Conservation (phyloP, 2,113 vertebrate species). For the Laterallus jamaicensis region DNA sequence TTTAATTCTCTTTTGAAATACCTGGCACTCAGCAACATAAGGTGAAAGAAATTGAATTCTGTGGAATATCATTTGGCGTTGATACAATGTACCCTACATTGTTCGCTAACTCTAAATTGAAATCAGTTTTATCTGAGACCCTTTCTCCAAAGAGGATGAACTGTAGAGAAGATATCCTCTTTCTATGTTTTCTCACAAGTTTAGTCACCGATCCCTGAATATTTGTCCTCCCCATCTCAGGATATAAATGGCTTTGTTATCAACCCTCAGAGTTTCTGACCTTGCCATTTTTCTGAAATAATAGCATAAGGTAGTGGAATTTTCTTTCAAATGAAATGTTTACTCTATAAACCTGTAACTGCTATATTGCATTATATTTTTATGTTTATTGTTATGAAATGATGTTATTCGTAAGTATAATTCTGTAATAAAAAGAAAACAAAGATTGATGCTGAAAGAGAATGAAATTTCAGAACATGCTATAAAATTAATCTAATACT, state of each 20-base stretch:
- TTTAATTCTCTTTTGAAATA: conserved; percentile 22
- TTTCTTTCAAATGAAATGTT: conserved; percentile 68
- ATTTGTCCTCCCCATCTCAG: background rate
- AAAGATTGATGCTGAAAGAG: conserved; percentile 65
- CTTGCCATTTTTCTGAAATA: conserved; percentile 37
- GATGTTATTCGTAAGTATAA: conserved; percentile 68
- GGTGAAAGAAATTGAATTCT: conserved; percentile 13
- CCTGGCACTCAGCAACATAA: background rate
- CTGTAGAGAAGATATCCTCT: background rate
- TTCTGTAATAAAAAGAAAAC: conserved; percentile 68
- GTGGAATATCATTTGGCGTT: conserved; percentile 26
- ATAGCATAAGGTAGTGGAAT: conserved; percentile 22
- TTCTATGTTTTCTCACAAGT: background rate
- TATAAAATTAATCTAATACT: conserved; percentile 72
- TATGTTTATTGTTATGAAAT: conserved; percentile 57
- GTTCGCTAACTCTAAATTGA: background rate
- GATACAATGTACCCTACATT: background rate
- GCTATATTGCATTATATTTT: conserved; percentile 52
- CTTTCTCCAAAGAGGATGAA: background rate
- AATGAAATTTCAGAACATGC: conserved; percentile 69
- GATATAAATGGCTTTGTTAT: conserved; percentile 18
- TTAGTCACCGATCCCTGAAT: background rate
- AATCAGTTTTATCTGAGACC: background rate
- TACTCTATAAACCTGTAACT: conserved; percentile 60
- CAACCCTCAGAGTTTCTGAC: conserved; percentile 33